A percentile compares a stretch with the other conserved stretches of the same genome.
phyloP scores from a whole-genome alignment of 2,797 vertebrate species.

The Labroides dimidiatus region DNA sequence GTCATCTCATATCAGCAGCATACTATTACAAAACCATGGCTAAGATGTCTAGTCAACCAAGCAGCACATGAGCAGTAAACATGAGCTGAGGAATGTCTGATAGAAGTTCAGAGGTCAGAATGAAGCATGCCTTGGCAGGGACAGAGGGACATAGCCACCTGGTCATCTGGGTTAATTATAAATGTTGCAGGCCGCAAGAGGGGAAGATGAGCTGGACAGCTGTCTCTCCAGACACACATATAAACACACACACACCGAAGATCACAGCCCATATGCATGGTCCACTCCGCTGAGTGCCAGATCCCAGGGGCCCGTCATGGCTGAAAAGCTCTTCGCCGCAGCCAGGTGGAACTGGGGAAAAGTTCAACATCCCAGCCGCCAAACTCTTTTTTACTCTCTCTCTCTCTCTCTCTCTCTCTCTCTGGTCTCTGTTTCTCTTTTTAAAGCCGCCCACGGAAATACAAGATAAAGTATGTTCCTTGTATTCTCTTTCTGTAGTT shows the following conservation, averaged over 20 bases:
- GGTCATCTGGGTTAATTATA: constrained; percentile 88
- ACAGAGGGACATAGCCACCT: constrained; percentile 82
- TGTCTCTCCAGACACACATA: constrained; percentile 72
- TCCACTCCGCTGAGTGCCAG: constrained; percentile 70
- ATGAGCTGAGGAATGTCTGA: constrained; percentile 77
- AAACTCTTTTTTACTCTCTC: constrained; percentile 35
- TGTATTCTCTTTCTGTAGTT: constrained; percentile 42
- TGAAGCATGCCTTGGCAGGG: constrained; percentile 81
- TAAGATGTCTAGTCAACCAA: constrained; percentile 64
- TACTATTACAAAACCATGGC: constrained; percentile 77
- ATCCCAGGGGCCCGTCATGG: constrained; percentile 75
- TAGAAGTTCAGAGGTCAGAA: constrained; percentile 79
- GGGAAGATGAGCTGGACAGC: constrained; percentile 88
- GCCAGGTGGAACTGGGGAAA: constrained; percentile 84
- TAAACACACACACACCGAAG: constrained; percentile 62
- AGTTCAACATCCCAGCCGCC: constrained; percentile 72
- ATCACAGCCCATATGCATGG: constrained; percentile 78
- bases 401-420: constrained; percentile 35
- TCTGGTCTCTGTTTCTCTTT: constrained; percentile 52
- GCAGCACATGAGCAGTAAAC: constrained; percentile 70
- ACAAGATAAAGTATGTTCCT: constrained; percentile 63
- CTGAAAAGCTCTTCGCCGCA: constrained; percentile 73
- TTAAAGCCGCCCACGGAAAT: constrained; percentile 56
- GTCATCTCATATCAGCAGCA: constrained; percentile 43
- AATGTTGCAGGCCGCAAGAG: constrained; percentile 77